Base-by-base conservation (phyloP, 2,797 vertebrate genomes). In the Acridotheres tristis region DNA sequence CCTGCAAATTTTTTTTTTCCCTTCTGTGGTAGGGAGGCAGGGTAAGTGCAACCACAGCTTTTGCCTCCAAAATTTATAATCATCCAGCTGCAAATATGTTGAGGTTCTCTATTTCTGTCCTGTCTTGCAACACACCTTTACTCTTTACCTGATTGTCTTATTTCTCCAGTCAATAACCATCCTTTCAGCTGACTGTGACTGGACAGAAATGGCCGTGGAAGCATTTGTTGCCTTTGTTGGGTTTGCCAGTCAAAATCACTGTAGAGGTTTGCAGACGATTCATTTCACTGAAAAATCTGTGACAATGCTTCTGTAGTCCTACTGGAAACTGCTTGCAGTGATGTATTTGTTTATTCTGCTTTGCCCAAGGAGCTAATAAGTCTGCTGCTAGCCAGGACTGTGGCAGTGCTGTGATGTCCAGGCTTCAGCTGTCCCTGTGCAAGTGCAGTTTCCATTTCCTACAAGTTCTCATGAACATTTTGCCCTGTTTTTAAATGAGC, bases 351-450 rank as follows among this genome's bases (percentile, higher is more conserved):
- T 92, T 42, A 29, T 63, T 48, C 29, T 84, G 42, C 38, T 87
- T 81, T 87, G 27, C 15, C 45, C 66, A 66, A 85, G 67, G 83
- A 88, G 32, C 4, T 11, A 55, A 55, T 12, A 50, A 23, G 10
- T 65, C 29, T 61, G 27, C 16, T 29, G 11, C 0, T 3, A 29
- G 53, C 71, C 45, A 74, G 40, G 55, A 30, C 29, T 0, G 0
- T 0, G 5, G 26, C 58, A 36, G 13, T 26, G 43, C 25, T 73
- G n/a, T 27, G 53, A 36, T 9, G 7, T 34, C 63, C 25, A 55
- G 19, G 26, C 13, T 78, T 63, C n/a, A 43, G 29, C 55, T 81
- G 47, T 45, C n/a, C 10, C n/a, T 30, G 8, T 30, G 9, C 34
- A 57, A 68, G 6, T 2, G 9, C 14, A 5, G 5, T 45, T 75